Conservation (phyloP, 2,888 invertebrate species). For the Pristionchus exspectatus region DNA sequence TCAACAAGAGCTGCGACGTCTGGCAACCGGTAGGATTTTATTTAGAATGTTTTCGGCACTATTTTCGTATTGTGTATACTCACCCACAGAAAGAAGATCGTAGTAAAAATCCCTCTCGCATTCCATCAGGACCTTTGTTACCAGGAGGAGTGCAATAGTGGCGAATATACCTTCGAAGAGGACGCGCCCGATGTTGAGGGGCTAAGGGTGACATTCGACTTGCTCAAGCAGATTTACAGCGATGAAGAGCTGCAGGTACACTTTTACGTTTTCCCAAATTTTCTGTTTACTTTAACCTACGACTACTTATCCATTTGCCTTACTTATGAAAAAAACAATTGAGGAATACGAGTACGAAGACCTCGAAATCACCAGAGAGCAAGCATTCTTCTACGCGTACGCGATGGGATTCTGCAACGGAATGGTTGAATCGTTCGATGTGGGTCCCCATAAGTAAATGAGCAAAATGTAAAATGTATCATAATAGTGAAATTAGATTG, state of each 20-base stretch:
- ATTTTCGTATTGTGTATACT: too few relatives aligned
- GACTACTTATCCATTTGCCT: too few relatives aligned
- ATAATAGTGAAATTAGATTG: too few relatives aligned
- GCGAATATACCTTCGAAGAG: background rate
- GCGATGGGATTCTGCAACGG: background rate
- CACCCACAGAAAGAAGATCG: too few relatives aligned
- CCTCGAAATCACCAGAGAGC: background rate
- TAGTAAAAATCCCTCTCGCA: too few relatives aligned
- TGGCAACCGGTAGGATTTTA: background rate
- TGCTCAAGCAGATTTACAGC: background rate
- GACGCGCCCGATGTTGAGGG: background rate
- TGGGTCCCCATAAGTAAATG: too few relatives aligned
- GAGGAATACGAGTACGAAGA: background rate
- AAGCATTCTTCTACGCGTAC: background rate
- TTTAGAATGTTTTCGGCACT: too few relatives aligned
- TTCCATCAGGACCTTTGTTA: background rate
- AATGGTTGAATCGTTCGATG: too few relatives aligned
- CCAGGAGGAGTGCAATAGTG: background rate
- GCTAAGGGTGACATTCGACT: background rate
- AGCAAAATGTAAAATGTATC: too few relatives aligned
- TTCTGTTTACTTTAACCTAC: background rate
- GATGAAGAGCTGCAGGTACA: background rate
- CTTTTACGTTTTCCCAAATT: background rate
- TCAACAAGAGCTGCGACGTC: background rate
- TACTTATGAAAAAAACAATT: too few relatives aligned